Evolutionary conservation across 2,888 invertebrate species (phyloP).

Genomic region (Xanthia togata): DNA sequence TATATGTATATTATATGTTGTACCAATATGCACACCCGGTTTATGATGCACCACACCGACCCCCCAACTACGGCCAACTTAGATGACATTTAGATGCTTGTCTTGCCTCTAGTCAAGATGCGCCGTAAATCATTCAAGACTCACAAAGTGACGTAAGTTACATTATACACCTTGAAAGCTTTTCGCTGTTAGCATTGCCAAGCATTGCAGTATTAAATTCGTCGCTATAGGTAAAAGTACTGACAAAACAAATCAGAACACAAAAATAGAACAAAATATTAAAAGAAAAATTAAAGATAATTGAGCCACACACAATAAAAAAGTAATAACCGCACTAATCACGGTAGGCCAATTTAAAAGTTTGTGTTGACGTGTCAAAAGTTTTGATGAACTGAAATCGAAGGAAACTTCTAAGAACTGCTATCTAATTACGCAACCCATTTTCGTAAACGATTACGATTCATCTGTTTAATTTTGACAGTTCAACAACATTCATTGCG

Average conservation of each 20-base stretch:
- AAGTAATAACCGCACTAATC: constrained; percentile 44
- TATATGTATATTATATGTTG: constrained; percentile 28
- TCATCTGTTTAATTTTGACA: too few relatives aligned
- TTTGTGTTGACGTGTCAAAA: constrained; percentile 53
- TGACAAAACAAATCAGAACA: constrained; percentile 11
- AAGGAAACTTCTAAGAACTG: constrained; percentile 44
- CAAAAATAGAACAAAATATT: constrained; percentile 33
- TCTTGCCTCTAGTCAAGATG: constrained; percentile 63
- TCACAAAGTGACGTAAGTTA: constrained; percentile 39
- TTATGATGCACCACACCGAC: constrained; percentile 56
- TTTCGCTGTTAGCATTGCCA: constrained; percentile 47
- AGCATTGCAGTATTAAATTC: constrained; percentile 24
- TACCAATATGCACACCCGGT: constrained; percentile 49
- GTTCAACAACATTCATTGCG: too few relatives aligned
- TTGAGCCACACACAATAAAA: constrained; percentile 39
- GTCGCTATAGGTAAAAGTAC: constrained; percentile 29
- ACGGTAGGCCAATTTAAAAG: constrained; percentile 57
- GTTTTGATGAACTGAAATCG: constrained; percentile 59
- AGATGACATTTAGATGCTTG: constrained; percentile 72
- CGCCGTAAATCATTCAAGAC: constrained; percentile 69
- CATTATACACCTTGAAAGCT: constrained; percentile 43
- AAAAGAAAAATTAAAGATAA: constrained; percentile 48
- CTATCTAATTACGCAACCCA: too few relatives aligned
- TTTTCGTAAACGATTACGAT: too few relatives aligned
- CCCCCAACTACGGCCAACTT: constrained; percentile 64